Base-by-base conservation (phyloP, 2,797 vertebrate species). In the Potorous gilbertii region DNA sequence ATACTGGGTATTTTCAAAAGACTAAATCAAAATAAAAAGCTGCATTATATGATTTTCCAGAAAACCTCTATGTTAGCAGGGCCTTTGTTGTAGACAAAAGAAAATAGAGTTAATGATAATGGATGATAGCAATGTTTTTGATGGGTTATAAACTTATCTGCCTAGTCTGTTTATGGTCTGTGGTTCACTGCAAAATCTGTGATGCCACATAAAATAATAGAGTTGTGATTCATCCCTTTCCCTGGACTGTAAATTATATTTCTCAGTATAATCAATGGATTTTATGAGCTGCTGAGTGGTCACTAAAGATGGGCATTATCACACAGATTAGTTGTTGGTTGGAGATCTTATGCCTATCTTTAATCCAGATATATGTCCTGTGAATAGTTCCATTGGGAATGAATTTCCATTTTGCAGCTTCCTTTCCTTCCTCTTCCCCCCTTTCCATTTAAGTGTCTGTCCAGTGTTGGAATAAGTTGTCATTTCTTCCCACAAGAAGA, bases 121-220 rank as follows among this genome's bases (percentile, higher is more conserved):
- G 90, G 59, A 66, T 94, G 96, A 97, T 95, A 89, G 95, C 56
- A 66, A 94, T 74, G 40, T 90, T 74, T 94, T 55, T 93, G 59
- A 91, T 56, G 59, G 96, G 96, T 96, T 28, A 5, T 93, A 97
- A 97, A 95, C 95, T 97, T 92, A 91, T 96, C 94, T 97, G 97
- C 57, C 95, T 97, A 90, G 93, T 96, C 54, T 9, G 74, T 95
- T 96, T 97, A 59, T 97, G 97, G 96, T 96, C 94, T 97, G 97
- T 95, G 96, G 97, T 98, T 97, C 92, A 92, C 91, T 92, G 92
- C 94, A 93, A 96, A 98, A 94, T 96, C 96, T 97, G 94, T 95
- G 95, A 98, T 96, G 91, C 91, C 95, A 94, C 94, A 93, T 93
- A 95, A 97, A 97, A 97, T 96, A 96, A 96, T 94, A 97, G 95